Evolutionary conservation across 2,113 vertebrate genomes (phyloP), one percentile per base, ranked within the genome.

Genomic region (Myocastor coypus): DNA sequence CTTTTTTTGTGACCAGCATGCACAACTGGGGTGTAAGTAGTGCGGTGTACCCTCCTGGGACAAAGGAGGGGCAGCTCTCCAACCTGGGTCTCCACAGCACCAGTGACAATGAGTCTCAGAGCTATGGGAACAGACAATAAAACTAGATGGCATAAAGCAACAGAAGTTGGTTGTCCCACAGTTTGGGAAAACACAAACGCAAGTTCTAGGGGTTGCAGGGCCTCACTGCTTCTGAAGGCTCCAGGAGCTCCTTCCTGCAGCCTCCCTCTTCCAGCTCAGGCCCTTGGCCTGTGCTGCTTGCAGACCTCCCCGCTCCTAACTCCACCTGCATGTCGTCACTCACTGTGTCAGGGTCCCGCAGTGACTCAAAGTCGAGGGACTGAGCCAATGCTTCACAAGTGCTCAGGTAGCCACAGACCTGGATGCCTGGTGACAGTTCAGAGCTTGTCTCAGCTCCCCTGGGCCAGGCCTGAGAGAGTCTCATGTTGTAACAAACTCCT

Each of bases 271-370:
- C 34, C 10, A 37, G 85, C 52, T 32, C 50, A 37, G 24, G 12
- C 20, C 42, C 20, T 0, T 1, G 12, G 19, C 20, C 20, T 14
- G 28, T 40, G 8, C 28, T 3, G 40, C 3, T 42, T 17, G 28
- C 40, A 4, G 16, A 30, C 30, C 2, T 17, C 57, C 0, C 8
- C 9, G 0, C 17, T 46, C 30, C 42, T 1, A 1, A 22, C 24
- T 75, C 61, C 20, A 12, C 59, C 77, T 24, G 19, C 46, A 3
- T 2, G 8, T 40, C 34, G 26, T 64, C 26, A 10, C 11, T 4
- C 26, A 10, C 11, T 6, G 46, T 9, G 28, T 37, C 61, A 61
- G 28, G 40, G 26, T 42, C 22, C 57, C 42, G 42, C 19, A 10
- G 8, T 34, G 61, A 37, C 73, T 50, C 19, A 10, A 83, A 32